Evolutionary conservation across 2,888 invertebrate genomes (phyloP), one percentile per base, ranked within the genome.

Genomic region (Clepsis dumicolana): DNA sequence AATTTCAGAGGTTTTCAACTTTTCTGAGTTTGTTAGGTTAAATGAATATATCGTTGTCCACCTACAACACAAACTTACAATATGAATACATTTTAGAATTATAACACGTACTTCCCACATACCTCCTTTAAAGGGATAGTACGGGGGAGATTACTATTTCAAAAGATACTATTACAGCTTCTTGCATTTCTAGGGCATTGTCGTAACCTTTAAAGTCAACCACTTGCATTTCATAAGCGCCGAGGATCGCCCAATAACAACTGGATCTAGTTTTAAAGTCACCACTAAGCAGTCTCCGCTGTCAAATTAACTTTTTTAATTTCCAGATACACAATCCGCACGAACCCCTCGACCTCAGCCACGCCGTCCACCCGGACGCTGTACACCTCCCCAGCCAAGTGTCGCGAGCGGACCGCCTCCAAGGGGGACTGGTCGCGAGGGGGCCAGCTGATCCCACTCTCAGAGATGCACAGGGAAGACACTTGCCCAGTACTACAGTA

Each of bases 401-500:
- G 96, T 77, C 94, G 96, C n/a, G 95, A 95, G 79, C 90, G 95
- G 24, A 89, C 88, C 5, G 93, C 91, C 53, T 91, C 94, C 44
- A 87, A 87, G 41, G 67, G 62, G 53, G 91, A 91, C 81, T 95
- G 96, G 84, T 92, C 96, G 14, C 75, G 89, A 8, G 90, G 91
- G 0, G 92, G 93, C 0, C 91, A 91, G 72, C 82, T 92, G 18
- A 89, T 93, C 16, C 90, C 91, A 0, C 77, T 93, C 0, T 89
- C 93, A 0, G 95, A 96, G 59, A 95, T 96, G 81, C 95, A 96
- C 78, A 93, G 94, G 0, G 95, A 96, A n/a, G 95, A 95, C 71
- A 94, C 94, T 7, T 97, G 97, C 80, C 96, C 96, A 0, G 96
- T 96, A 4, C 95, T 96, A 76, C 95, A 96, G 87, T 97, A 97